These are phyloP conservation scores for Nothobranchius kuhntae DNA, from an alignment of 2,113 vertebrate genomes.

Conservation along the genomic window DNA sequence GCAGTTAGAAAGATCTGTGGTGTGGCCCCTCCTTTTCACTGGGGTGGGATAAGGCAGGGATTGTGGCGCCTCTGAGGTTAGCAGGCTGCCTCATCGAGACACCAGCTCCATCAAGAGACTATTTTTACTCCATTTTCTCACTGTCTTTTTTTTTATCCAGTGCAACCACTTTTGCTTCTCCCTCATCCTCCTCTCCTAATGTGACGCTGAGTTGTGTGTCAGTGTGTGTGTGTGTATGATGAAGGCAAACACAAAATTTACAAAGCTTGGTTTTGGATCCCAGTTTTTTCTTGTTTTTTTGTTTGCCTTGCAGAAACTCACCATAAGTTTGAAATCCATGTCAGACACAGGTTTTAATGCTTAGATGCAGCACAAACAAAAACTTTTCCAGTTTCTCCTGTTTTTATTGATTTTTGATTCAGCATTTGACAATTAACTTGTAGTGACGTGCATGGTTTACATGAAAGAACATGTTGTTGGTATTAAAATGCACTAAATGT, in stretches of 20 bases:
- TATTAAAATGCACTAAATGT: constrained; percentile 64
- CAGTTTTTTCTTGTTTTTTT: constrained; percentile 25
- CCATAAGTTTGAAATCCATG: constrained; percentile 47
- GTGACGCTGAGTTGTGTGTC: constrained; percentile 55
- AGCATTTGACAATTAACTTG: constrained; percentile 16
- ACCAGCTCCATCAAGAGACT: constrained; percentile 79
- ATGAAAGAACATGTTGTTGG: constrained; percentile 31
- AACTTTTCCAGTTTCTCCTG: constrained; percentile 16
- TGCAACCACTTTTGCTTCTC: constrained; percentile 37
- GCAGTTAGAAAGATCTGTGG: constrained; percentile 72
- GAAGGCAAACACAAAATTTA: constrained; percentile 59
- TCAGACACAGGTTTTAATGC: constrained; percentile 39
- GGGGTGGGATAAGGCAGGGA: constrained; percentile 73
- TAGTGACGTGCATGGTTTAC: constrained; percentile 27
- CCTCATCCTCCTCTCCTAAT: constrained; percentile 33
- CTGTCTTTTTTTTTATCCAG: constrained; percentile 41
- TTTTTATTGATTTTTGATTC: constrained; percentile 30
- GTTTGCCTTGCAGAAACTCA: constrained; percentile 14
- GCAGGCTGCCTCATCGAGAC: constrained; percentile 78
- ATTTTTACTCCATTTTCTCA: constrained; percentile 77
- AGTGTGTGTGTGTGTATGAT: constrained; percentile 56
- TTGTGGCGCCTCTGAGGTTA: constrained; percentile 82
- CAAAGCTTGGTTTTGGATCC: constrained; percentile 62
- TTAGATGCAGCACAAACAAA: constrained; percentile 28
- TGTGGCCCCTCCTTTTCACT: constrained; percentile 74